Percentiles rank a stretch among this genome's conserved stretches.
Evolutionary conservation across 2,113 vertebrate genomes (phyloP).

Genomic region (Grantiella picta): DNA sequence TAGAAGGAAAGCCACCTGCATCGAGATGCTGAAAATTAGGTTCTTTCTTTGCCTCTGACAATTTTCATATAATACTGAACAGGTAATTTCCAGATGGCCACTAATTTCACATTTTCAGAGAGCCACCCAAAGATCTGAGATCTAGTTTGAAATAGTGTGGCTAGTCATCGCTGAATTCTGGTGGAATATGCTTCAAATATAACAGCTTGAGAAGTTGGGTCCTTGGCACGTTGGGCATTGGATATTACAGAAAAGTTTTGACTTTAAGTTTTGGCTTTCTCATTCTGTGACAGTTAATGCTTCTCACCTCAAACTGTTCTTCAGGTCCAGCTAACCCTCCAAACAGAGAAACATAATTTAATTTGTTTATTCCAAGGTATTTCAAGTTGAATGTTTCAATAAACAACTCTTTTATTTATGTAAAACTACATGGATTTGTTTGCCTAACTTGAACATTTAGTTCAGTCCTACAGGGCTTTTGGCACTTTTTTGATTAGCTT

Average conservation of each 20-base stretch:
- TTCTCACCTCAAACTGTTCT: not conserved
- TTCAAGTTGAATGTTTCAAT: not conserved
- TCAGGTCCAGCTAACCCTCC: not conserved
- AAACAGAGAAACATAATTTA: not conserved
- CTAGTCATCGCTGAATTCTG: not conserved
- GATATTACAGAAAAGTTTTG: not conserved
- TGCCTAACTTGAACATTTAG: not conserved
- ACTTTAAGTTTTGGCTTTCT: not conserved
- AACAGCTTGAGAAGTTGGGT: not conserved
- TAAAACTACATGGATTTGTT: not conserved
- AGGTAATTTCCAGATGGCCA: not conserved
- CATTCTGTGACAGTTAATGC: not conserved
- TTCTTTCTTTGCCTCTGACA: not conserved
- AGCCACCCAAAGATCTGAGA: not conserved
- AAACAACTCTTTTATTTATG: not conserved
- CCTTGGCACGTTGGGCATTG: not conserved
- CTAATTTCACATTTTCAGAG: not conserved
- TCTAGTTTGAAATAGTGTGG: not conserved
- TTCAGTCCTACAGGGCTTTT: not conserved
- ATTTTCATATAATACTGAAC: not conserved
- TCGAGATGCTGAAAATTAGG: not conserved
- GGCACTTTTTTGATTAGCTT: slow-evolving; percentile 10
- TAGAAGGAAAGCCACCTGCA: slow-evolving; percentile 14
- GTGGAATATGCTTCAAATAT: not conserved
- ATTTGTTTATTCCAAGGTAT: not conserved